Conservation (phyloP, 35 echinoderm and acorn worm species). For the Hemicentrotus pulcherrimus region DNA sequence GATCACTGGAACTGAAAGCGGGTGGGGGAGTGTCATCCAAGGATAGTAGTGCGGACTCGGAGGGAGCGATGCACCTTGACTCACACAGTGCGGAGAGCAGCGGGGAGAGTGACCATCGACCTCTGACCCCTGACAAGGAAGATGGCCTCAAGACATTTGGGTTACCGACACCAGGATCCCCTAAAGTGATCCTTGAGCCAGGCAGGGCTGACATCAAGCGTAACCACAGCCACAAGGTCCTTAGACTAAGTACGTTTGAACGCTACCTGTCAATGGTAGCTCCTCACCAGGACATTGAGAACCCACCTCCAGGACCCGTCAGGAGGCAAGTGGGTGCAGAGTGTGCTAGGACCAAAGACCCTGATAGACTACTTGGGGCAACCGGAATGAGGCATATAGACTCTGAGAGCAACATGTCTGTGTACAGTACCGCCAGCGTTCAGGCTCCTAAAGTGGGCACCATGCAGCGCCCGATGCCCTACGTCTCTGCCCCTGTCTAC, state of each 20-base stretch:
- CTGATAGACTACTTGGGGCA: neutral
- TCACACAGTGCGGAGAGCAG: constrained; percentile 23
- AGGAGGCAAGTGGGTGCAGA: constrained; percentile 74
- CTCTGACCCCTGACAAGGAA: constrained; percentile 26
- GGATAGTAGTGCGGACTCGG: neutral
- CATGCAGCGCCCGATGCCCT: constrained; percentile 83
- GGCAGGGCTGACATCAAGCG: constrained; percentile 5
- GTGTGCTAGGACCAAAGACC: neutral
- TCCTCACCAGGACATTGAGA: constrained; percentile 56
- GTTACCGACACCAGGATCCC: neutral
- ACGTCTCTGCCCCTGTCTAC: constrained; percentile 84
- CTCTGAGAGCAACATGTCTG: constrained; percentile 88
- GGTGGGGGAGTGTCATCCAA: neutral
- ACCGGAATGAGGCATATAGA: constrained; percentile 55
- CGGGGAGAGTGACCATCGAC: neutral
- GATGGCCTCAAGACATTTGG: neutral
- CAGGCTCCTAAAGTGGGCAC: constrained; percentile 34
- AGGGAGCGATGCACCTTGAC: neutral
- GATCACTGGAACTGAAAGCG: constrained; percentile 20
- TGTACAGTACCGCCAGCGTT: constrained; percentile 75
- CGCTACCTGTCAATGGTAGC: constrained; percentile 79
- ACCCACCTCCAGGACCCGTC: constrained; percentile 50
- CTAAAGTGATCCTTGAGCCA: neutral
- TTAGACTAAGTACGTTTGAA: constrained; percentile 88
- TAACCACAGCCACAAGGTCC: constrained; percentile 45